These are phyloP conservation scores for Phyllostomus hastatus DNA, from an alignment of 2,113 vertebrate species.

Conservation along the genomic window DNA sequence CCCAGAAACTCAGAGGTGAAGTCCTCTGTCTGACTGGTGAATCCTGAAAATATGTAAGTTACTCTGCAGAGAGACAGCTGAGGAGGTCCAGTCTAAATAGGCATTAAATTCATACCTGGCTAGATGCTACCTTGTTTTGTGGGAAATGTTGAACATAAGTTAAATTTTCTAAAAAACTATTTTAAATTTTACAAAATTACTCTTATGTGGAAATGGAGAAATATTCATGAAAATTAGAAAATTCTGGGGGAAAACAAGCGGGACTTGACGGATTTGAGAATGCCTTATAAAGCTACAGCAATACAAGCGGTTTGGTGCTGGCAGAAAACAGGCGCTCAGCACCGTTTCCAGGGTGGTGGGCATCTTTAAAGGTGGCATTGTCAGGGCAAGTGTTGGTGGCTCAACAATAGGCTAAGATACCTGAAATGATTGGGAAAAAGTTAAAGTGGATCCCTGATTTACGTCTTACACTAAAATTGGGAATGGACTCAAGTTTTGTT, in stretches of 20 bases:
- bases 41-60: not conserved
- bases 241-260: not conserved
- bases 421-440: not conserved
- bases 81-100: not conserved
- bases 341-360: not conserved
- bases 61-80: not conserved
- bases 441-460: not conserved
- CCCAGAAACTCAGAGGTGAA: not conserved
- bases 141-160: not conserved
- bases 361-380: not conserved
- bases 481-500: not conserved
- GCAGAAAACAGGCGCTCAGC: not conserved
- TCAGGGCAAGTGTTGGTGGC: not conserved
- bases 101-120: not conserved
- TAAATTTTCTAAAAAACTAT: not conserved
- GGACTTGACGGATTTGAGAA: not conserved
- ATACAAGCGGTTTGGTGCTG: not conserved
- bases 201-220: not conserved
- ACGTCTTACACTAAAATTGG: conserved; percentile 18
- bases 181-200: not conserved
- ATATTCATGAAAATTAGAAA: conserved; percentile 16
- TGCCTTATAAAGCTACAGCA: not conserved
- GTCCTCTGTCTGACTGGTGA: not conserved
- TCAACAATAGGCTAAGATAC: not conserved
- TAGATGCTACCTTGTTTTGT: not conserved